Conservation (phyloP, 1,140 invertebrate species). For the Hesperophylax magnus region DNA sequence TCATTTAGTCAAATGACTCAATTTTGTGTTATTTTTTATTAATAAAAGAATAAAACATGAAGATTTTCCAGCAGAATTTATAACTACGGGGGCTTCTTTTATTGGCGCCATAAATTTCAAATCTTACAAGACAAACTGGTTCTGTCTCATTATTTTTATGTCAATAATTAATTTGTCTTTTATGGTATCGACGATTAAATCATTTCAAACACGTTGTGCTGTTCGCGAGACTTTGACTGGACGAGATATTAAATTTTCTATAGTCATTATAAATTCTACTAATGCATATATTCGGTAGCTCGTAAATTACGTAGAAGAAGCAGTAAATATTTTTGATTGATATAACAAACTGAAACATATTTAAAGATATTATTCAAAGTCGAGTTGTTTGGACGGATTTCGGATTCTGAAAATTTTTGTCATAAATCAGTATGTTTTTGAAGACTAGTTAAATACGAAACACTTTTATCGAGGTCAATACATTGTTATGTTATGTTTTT, state of each 20-base stretch:
- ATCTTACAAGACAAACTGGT: constrained; percentile 10
- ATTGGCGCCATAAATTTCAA: constrained; percentile 16
- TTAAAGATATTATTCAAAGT: constrained; percentile 6
- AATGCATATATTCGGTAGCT: constrained; percentile 22
- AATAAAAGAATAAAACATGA: neutral
- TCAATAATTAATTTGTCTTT: constrained; percentile 29
- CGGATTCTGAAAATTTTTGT: neutral
- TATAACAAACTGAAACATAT: neutral
- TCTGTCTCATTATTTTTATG: constrained; percentile 34
- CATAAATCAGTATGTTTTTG: neutral
- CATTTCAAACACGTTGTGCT: neutral
- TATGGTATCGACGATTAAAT: constrained; percentile 17
- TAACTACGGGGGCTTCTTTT: neutral
- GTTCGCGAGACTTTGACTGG: no score
- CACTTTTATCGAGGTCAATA: no score
- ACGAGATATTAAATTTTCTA: no score
- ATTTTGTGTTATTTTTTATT: constrained; percentile 1
- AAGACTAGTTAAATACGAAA: no score
- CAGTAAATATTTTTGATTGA: constrained; percentile 31
- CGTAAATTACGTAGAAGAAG: constrained; percentile 10
- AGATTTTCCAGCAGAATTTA: constrained; percentile 16
- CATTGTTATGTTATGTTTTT: no score
- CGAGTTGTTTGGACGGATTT: neutral
- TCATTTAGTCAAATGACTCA: neutral
- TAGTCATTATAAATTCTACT: neutral